Evolutionary conservation across 1,140 invertebrate species (phyloP), one percentile per base, ranked within the genome.

Genomic region (Delia radicum): DNA sequence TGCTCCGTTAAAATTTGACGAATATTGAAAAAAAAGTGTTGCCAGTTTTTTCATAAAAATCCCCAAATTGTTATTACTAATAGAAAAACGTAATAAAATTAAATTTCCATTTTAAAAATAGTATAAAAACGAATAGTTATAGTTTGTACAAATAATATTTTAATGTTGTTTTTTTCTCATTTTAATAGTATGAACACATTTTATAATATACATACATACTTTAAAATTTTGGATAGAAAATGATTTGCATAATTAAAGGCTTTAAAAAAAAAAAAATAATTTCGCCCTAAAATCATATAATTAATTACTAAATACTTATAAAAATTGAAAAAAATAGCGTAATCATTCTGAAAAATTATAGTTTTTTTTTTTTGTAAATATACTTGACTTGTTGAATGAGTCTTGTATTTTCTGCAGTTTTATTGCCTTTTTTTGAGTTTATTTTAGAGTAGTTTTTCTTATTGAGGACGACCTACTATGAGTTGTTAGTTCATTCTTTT

Each of bases 141-240:
- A 12, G 29, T 65, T 65, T 65, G 62, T 65, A 65, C 62, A 65
- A 65, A 65, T 65, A 65, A 29, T n/a, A 15, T 13, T 1, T 29
- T 65, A n/a, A n/a, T n/a, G n/a, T 65, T 13, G 62, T 65, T 29
- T 72, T 18, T 33, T 33, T 72, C 24, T 42, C 10, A 37, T 42
- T 42, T 13, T 72, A 26, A 46, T 42, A 29, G 21, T 72, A 46
- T 46, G 69, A 72, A 72, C 69, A 72, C 69, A 72, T 31, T 72
- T 72, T 72, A 72, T 46, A 72, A 46, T 72, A 42, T 42, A 72
- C 31, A 72, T 42, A 71, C 15, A 71, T 13, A n/a, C n/a, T n/a
- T 33, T 29, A 21, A 33, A 18, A 33, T 15, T 69, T 28, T 13
- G 27, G 28, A 42, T 42, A 37, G 33, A 37, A 15, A 42, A 15